Conservation (phyloP, 2,113 vertebrate species). For the Perca flavescens region DNA sequence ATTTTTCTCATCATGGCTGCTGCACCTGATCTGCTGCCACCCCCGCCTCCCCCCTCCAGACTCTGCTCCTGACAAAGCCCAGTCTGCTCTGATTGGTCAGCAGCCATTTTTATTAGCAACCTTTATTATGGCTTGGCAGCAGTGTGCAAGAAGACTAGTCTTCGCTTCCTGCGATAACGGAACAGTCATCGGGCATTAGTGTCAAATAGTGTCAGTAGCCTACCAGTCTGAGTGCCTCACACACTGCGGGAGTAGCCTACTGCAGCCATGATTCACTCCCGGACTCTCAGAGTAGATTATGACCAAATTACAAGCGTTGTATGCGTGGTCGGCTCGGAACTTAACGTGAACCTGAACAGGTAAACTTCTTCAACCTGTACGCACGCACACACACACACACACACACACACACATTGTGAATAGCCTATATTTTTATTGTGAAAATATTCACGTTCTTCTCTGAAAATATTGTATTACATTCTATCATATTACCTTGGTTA, state of each 20-base stretch:
- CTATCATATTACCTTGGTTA: background rate
- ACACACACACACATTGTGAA: background rate
- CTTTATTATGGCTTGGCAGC: background rate
- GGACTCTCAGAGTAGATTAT: conserved; percentile 76
- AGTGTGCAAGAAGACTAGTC: too few relatives aligned
- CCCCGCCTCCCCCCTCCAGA: too few relatives aligned
- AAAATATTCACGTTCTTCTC: background rate
- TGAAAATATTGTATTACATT: too few relatives aligned
- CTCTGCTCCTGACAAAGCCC: too few relatives aligned
- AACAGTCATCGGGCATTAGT: background rate
- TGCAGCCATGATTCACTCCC: conserved; percentile 57
- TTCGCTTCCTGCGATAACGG: background rate
- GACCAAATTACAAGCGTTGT: conserved; percentile 22
- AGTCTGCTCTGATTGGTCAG: too few relatives aligned
- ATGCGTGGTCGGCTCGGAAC: conserved; percentile 76
- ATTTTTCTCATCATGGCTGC: too few relatives aligned
- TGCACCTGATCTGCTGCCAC: too few relatives aligned
- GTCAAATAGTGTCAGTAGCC: background rate
- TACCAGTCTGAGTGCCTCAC: background rate
- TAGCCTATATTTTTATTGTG: too few relatives aligned
- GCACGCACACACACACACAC: background rate
- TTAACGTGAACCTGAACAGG: conserved; percentile 75
- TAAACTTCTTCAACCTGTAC: conserved; percentile 17
- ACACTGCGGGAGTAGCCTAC: background rate
- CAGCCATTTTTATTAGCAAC: background rate